Evolutionary conservation across 2,888 invertebrate species (phyloP), one percentile per base, ranked within the genome.

Genomic region (Anoncus sp.): DNA sequence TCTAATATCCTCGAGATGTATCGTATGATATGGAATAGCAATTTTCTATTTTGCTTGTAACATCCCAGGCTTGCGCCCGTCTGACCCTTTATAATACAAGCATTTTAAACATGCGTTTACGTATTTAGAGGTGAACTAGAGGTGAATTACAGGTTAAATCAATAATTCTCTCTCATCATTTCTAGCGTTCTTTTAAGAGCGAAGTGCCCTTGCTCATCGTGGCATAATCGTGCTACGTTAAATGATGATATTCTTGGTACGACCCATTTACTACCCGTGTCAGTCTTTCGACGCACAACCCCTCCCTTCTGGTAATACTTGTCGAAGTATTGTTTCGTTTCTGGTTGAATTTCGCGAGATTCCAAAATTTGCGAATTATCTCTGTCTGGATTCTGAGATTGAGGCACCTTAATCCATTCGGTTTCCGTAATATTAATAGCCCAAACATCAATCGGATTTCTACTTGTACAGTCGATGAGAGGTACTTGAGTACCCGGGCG

Each of bases 1-100:
- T 9, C 91, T 90, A 7, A 91, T 71, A 79, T 91, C 90, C 79
- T 91, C 91, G 1, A 91, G 63, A 75, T 91, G 91, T 18, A 92
- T 43, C 0, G 88, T 90, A 66, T 91, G 85, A 45, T 92, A 90
- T 0, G 91, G 91, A 4, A 84, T 80, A 1, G 82, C 65, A 10
- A 85, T 81, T 65, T 91, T 91, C n/a, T 85, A 83, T 22, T 91
- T 91, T 0, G 90, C 87, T 60, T 91, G 85, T 14, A 92, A 67
- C 16, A 82, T 80, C 4, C 91, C 90, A 74, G 86, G 83, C 65
- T 77, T 81, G 51, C 80, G 79, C 7, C 85, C 85, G 20, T 79
- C 49, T 12, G 69, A 65, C 3, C 81, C 73, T 75, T 91, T 91
- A 55, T 81, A 79, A 49, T 88, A 88, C 7, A 31, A 31, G 31